Base-by-base conservation (phyloP, 2,113 vertebrate species). In the Muntiacus muntjak region DNA sequence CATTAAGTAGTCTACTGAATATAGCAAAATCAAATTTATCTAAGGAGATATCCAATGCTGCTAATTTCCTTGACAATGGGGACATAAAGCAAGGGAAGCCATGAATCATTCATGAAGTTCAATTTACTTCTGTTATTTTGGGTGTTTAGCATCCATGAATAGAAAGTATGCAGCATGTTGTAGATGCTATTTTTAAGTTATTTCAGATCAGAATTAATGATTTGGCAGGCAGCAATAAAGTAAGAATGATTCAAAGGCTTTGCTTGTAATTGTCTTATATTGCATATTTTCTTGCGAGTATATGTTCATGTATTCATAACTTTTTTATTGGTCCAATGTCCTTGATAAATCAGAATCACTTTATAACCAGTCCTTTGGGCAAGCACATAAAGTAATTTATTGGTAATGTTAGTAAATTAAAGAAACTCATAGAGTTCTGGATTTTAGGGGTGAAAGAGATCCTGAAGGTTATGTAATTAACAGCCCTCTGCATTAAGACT, bases 91-190 rank as follows among this genome's bases (percentile, higher is more conserved):
- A 97, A 96, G 30, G 85, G 81, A 96, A 95, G 28, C 62, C 76
- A 98, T 98, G 97, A 98, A 96, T 97, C 97, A 95, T 95, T 98
- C 95, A 92, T 94, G 89, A 98, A 97, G 79, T 93, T 98, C 81
- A 95, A 95, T 84, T 87, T 95, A 95, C 94, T 98, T 97, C 81
- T 97, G 97, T 91, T 98, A 98, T 94, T 97, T 97, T 95, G 82
- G 52, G 84, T 89, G 47, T 96, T 97, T 97, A 97, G 84, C 67
- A 92, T 40, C 57, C 58, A 2, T 96, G 71, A 98, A 98, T 98
- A 97, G 97, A 97, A 94, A 96, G 96, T 93, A 50, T 94, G 93
- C 96, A 40, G 94, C 62, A 40, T 97, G 91, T 94, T 97, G 60
- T 74, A 93, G 57, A 94, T 30, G 57, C 91, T 97, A 97, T 94